Conservation (phyloP, 2,797 vertebrate species). For the Darevskia mixta region DNA sequence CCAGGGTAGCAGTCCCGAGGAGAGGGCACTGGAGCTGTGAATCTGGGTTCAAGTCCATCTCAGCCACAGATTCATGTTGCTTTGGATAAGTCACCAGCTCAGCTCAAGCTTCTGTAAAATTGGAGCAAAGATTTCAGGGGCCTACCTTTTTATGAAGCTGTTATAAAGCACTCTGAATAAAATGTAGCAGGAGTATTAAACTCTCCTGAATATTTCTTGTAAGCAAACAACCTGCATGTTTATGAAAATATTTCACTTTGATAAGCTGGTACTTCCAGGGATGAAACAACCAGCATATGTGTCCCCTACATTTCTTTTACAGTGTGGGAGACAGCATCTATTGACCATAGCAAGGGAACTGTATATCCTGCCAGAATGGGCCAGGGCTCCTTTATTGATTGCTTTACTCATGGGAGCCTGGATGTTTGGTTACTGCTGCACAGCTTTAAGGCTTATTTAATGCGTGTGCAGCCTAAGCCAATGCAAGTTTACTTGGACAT, state of each 20-base stretch:
- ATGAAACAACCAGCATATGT: neutral
- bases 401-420: neutral
- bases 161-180: neutral
- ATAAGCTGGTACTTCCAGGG: neutral
- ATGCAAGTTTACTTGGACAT: neutral
- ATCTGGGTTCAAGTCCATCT: neutral
- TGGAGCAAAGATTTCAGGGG: neutral
- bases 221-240: neutral
- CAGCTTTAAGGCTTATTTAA: neutral
- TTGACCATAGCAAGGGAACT: conserved; percentile 5
- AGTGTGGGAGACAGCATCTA: neutral
- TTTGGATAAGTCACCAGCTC: neutral
- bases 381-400: neutral
- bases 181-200: neutral
- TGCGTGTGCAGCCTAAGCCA: neutral
- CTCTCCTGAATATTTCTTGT: neutral
- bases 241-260: neutral
- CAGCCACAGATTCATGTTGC: neutral
- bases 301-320: neutral
- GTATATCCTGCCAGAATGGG: neutral
- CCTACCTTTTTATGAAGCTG: neutral
- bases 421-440: neutral
- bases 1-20: neutral
- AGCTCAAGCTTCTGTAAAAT: neutral
- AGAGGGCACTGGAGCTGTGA: neutral